These are phyloP conservation scores for Drosophila simulans DNA, from an alignment of 1,140 invertebrate species.

Conservation along the genomic window DNA sequence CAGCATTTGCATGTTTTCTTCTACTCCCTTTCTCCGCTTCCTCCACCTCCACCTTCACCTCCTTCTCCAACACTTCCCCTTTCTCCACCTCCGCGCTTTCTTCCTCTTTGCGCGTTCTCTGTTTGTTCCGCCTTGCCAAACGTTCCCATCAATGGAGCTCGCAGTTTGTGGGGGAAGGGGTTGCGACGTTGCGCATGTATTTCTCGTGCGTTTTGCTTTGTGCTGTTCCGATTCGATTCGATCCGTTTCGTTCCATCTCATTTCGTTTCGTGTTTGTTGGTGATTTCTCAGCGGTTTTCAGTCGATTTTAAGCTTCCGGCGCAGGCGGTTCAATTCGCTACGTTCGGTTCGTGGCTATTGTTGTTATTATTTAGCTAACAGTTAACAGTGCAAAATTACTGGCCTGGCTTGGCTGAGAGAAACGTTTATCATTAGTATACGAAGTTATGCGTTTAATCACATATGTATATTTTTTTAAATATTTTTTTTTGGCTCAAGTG, in stretches of 20 bases:
- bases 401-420: slow-evolving; percentile 24
- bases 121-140: slow-evolving; percentile 64
- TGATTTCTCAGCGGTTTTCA: slow-evolving; percentile 25
- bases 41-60: neutral
- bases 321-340: slow-evolving; percentile 67
- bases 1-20: slow-evolving; percentile 34
- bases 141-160: slow-evolving; percentile 66
- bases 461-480: slow-evolving; percentile 11
- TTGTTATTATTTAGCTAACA: slow-evolving; percentile 28
- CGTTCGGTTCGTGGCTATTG: slow-evolving; percentile 40
- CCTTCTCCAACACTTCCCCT: too few relatives aligned
- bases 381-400: slow-evolving; percentile 48
- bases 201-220: slow-evolving; percentile 39
- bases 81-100: too few relatives aligned
- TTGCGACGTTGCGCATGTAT: slow-evolving; percentile 34
- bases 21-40: neutral
- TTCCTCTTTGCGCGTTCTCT: slow-evolving; percentile 8
- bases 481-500: slow-evolving; percentile 26
- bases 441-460: neutral
- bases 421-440: neutral
- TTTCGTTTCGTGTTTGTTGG: slow-evolving; percentile 37
- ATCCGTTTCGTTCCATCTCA: slow-evolving; percentile 25
- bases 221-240: too few relatives aligned
- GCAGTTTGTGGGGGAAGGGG: neutral
- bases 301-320: slow-evolving; percentile 73